Evolutionary conservation across 2,113 vertebrate species (phyloP).

Genomic region (Megaleporinus macrocephalus): DNA sequence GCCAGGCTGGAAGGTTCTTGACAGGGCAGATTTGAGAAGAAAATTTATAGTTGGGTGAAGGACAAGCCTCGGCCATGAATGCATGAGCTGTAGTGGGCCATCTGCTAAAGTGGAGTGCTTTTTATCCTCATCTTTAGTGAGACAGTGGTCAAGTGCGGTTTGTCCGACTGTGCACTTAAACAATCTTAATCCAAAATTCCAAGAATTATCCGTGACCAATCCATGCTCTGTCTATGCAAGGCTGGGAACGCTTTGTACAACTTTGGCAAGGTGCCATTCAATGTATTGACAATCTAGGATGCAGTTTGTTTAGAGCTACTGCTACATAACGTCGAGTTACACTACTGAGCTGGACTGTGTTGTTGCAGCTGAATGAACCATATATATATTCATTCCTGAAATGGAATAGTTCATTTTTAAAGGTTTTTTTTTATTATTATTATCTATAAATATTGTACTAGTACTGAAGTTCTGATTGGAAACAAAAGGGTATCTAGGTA

Average conservation of each 20-base stretch:
- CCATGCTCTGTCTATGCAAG: background rate
- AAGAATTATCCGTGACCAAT: background rate
- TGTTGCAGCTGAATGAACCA: too few relatives aligned
- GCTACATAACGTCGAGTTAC: too few relatives aligned
- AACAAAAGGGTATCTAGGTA: too few relatives aligned
- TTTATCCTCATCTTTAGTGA: background rate
- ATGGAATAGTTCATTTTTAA: too few relatives aligned
- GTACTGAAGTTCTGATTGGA: too few relatives aligned
- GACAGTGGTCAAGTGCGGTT: background rate
- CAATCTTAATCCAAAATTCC: too few relatives aligned
- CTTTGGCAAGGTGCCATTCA: too few relatives aligned
- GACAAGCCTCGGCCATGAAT: conserved; percentile 42
- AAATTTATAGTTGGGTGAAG: conserved; percentile 39
- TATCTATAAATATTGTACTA: too few relatives aligned
- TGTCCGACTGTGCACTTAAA: background rate
- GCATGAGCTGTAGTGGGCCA: conserved; percentile 17
- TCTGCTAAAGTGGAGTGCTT: background rate
- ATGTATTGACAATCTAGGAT: background rate
- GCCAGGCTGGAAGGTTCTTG: conserved; percentile 40
- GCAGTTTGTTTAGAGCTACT: background rate
- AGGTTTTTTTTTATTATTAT: too few relatives aligned
- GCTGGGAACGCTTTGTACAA: background rate
- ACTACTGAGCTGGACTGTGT: too few relatives aligned
- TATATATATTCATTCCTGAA: too few relatives aligned
- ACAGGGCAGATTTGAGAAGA: conserved; percentile 22